Conservation (phyloP, 2,797 vertebrate genomes). For the Myotis vivesi region DNA sequence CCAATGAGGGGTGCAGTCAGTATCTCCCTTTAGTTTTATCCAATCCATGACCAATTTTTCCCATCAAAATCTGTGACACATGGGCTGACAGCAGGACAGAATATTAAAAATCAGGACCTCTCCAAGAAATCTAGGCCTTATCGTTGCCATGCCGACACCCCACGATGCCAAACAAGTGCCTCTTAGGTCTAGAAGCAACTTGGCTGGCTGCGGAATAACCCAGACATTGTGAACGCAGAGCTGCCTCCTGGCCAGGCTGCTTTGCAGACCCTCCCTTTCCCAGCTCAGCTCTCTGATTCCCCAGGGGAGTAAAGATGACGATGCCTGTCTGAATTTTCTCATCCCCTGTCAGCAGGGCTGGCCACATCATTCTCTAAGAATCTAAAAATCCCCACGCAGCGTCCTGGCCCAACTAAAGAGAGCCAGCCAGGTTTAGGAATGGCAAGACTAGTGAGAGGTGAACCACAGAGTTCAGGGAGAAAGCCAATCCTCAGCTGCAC, state of each 20-base stretch:
- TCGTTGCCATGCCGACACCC: conserved; percentile 62
- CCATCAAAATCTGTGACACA: conserved; percentile 53
- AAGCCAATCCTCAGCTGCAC: not conserved
- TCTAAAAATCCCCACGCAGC: conserved; percentile 43
- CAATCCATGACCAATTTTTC: conserved; percentile 8
- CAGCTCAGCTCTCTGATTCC: conserved; percentile 34
- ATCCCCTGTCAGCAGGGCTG: conserved; percentile 54
- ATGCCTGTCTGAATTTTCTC: conserved; percentile 63
- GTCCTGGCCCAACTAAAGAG: not conserved
- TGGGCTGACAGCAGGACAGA: conserved; percentile 39
- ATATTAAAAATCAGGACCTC: conserved; percentile 50
- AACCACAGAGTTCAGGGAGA: conserved; percentile 4
- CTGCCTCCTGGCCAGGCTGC: not conserved
- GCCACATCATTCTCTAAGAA: conserved; percentile 68
- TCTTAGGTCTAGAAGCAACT: conserved; percentile 56
- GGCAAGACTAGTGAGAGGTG: not conserved
- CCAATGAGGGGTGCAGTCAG: not conserved
- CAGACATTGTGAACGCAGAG: conserved; percentile 23
- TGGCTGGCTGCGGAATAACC: conserved; percentile 31
- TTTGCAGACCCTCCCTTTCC: conserved; percentile 55
- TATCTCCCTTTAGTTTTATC: conserved; percentile 5
- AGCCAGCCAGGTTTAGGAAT: conserved; percentile 13
- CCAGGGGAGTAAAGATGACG: conserved; percentile 40
- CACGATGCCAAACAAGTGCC: conserved; percentile 42
- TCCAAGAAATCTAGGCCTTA: conserved; percentile 30